Evolutionary conservation across 2,797 vertebrate genomes (phyloP).

Genomic region (Valencia hispanica): DNA sequence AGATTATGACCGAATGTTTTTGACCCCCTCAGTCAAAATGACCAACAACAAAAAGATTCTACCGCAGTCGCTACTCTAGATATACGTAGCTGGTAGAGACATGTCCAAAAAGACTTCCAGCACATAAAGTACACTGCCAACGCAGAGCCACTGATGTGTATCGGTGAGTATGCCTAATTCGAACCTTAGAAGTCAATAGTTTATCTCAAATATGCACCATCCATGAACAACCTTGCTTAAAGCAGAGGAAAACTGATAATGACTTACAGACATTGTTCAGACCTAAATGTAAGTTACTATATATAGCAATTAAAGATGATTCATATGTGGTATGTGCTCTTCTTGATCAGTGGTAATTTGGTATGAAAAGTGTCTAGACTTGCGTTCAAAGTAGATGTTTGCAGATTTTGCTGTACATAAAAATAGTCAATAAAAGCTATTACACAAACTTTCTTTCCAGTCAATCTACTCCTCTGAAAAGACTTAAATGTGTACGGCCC

Average conservation of each 20-base stretch:
- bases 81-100: no score
- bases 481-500: constrained; percentile 21
- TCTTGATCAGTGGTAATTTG: not conserved
- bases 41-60: no score
- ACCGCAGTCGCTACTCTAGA: no score
- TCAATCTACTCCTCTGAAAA: constrained; percentile 12
- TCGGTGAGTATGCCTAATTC: not conserved
- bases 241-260: no score
- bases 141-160: not conserved
- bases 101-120: no score
- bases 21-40: no score
- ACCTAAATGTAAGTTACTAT: not conserved
- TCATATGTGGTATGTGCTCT: not conserved
- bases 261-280: not conserved
- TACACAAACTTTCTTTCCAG: not conserved
- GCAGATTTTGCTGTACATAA: not conserved
- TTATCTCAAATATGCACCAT: not conserved
- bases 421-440: not conserved
- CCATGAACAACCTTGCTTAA: not conserved
- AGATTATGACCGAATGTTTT: no score
- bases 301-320: not conserved
- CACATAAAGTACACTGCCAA: not conserved
- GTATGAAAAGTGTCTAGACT: no score
- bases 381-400: not conserved
- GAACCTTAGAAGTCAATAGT: not conserved